Evolutionary conservation across 1,140 invertebrate genomes (phyloP).

Genomic region (Samia ricini): DNA sequence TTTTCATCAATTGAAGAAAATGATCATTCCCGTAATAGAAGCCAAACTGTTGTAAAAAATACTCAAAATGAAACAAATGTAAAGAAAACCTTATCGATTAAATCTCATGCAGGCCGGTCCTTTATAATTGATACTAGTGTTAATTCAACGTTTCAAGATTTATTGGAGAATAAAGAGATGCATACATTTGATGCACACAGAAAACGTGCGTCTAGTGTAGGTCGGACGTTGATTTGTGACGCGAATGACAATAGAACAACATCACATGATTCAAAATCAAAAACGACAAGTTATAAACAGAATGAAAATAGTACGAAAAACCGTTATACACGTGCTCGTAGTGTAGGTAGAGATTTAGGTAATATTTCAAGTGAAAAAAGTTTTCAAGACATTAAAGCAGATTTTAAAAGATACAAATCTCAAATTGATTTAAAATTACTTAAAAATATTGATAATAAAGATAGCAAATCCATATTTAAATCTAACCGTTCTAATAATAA

Average conservation of each 20-base stretch:
- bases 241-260: conserved; percentile 17
- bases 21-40: conserved; percentile 8
- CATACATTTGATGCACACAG: conserved; percentile 45
- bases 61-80: conserved; percentile 17
- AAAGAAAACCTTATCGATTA: conserved; percentile 37
- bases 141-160: conserved; percentile 49
- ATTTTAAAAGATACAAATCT: conserved; percentile 48
- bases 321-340: conserved; percentile 50
- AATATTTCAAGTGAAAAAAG: conserved; percentile 25
- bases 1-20: conserved; percentile 8
- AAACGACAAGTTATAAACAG: not conserved
- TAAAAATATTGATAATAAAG: conserved; percentile 12
- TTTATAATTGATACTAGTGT: conserved; percentile 60
- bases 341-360: conserved; percentile 53
- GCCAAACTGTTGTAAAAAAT: conserved; percentile 18
- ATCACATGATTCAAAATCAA: conserved; percentile 6
- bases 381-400: conserved; percentile 59
- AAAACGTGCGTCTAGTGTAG: conserved; percentile 57
- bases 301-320: conserved; percentile 9
- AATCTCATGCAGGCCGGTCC: conserved; percentile 38
- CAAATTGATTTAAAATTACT: conserved; percentile 17
- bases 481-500: not conserved
- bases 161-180: conserved; percentile 17
- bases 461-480: not conserved
- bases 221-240: conserved; percentile 35